Percentiles rank a stretch among this genome's conserved stretches.
Evolutionary conservation across 2,888 invertebrate species (phyloP).

Genomic region (Palloptera scutellata): DNA sequence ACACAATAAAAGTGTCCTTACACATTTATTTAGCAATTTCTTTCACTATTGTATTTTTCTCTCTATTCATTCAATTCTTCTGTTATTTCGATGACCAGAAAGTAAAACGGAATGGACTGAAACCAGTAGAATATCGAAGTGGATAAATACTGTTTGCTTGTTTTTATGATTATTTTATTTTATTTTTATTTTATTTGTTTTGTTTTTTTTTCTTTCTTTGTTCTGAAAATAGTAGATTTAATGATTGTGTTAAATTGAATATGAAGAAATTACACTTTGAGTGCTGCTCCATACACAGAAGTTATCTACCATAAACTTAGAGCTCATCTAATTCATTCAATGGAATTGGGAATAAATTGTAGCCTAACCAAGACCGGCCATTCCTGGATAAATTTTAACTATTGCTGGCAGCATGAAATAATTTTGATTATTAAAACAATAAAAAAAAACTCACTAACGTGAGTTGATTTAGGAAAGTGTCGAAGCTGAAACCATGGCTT

Average conservation of each 20-base stretch:
- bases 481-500: no score
- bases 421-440: no score
- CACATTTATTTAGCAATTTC: constrained; percentile 57
- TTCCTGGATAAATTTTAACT: no score
- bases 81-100: background rate
- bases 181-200: constrained; percentile 16
- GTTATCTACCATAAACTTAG: no score
- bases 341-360: no score
- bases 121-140: constrained; percentile 46
- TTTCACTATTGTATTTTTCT: constrained; percentile 51
- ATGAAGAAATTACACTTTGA: background rate
- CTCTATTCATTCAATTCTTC: constrained; percentile 20
- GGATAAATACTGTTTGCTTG: constrained; percentile 31
- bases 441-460: no score
- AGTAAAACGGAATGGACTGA: constrained; percentile 21
- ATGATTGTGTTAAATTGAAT: constrained; percentile 20
- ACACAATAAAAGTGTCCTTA: constrained; percentile 55
- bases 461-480: no score
- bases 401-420: no score
- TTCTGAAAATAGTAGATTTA: constrained; percentile 4
- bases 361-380: no score
- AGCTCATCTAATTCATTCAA: no score
- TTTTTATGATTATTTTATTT: constrained; percentile 13
- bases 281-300: no score
- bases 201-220: background rate